Conservation (phyloP, 2,888 invertebrate species). For the Gerris lacustris region DNA sequence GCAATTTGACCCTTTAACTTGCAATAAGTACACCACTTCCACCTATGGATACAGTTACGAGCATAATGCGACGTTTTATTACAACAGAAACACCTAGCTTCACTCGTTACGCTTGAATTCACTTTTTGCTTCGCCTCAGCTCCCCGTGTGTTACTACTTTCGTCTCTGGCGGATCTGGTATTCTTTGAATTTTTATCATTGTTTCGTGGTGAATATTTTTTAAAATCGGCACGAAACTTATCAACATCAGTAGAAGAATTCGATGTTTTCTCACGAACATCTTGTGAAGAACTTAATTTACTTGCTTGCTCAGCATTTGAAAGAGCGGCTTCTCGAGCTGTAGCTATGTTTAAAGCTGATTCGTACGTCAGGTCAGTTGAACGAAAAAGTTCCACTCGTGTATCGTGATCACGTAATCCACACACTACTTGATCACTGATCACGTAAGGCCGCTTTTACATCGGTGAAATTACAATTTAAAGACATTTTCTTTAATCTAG, state of each 20-base stretch:
- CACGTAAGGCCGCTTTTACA: not conserved
- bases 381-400: not conserved
- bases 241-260: not conserved
- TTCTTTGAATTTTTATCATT: not conserved
- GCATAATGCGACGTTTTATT: not conserved
- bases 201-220: not conserved
- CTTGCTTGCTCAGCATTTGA: not conserved
- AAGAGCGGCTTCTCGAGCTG: not conserved
- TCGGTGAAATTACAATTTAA: not conserved
- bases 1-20: not conserved
- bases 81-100: not conserved
- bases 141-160: not conserved
- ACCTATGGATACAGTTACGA: not conserved
- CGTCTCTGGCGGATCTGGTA: not conserved
- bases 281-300: not conserved
- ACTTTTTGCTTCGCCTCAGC: not conserved
- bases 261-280: not conserved
- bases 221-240: not conserved
- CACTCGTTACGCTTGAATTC: not conserved
- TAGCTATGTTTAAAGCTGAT: not conserved
- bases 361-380: not conserved
- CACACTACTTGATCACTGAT: not conserved
- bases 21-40: not conserved
- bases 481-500: not conserved
- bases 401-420: not conserved